Base-by-base conservation (phyloP, 1,140 invertebrate species). In the Ostrea edulis region DNA sequence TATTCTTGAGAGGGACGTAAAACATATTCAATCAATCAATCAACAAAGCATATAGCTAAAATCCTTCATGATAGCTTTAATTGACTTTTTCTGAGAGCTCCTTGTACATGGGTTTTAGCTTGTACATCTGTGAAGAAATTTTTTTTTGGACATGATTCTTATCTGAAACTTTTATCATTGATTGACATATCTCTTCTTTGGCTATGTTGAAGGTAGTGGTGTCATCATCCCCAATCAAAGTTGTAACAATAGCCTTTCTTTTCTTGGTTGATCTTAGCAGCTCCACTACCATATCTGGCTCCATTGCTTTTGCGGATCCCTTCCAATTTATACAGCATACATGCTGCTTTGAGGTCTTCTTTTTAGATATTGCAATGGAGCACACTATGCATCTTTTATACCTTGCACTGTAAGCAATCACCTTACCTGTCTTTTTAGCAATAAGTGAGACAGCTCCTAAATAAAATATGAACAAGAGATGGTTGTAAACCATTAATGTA, bases 191-290 rank as follows among this genome's bases (percentile, higher is more conserved):
- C 22, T 87, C 55, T 54, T 25, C 65, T 51, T 81, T 53, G 62
- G 62, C 25, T 52, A n/a, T 35, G 22, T 81, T 12, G n/a, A 83
- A 82, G 7, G 52, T 29, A 44, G 86, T 82, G 9, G 86, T 83
- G 55, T 87, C 86, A n/a, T 87, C 86, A 83, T 87, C 86, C 22
- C 86, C 86, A n/a, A 87, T 77, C 20, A 87, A 55, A 51, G 58
- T 25, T 7, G 1, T 12, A 5, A 87, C 81, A 35, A n/a, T 58
- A 51, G 81, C 55, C 82, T 82, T 55, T 35, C 54, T 83, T 44
- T 55, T 8, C 22, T 81, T 29, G 9, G 51, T 12, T 2, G 54
- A 12, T 22, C 58, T 82, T 2, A 87, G 71, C 82, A 88, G 77
- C 14, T 88, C 87, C 8, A 88, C 68, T 22, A 81, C 53, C 82